These are phyloP conservation scores for Salmo trutta DNA, from an alignment of 2,797 vertebrate genomes.

Conservation along the genomic window DNA sequence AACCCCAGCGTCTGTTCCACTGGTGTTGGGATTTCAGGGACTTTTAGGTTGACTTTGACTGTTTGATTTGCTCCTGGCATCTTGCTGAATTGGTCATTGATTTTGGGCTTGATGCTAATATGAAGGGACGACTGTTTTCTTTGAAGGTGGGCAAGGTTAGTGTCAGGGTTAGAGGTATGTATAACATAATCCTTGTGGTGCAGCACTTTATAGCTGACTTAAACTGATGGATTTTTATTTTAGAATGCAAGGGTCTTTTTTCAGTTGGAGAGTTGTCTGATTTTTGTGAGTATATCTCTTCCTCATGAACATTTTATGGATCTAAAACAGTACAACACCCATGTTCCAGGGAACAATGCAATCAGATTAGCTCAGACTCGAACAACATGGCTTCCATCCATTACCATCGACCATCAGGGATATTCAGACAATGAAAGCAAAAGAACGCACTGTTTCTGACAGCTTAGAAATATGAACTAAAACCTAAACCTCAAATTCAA, in stretches of 20 bases:
- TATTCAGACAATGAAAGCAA: slow-evolving; percentile 4
- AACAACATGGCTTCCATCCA: slow-evolving; percentile 13
- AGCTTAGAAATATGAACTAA: neutral
- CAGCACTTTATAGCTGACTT: neutral
- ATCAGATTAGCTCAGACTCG: slow-evolving; percentile 14
- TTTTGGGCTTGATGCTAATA: slow-evolving; percentile 25
- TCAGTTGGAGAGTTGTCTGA: neutral
- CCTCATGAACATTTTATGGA: slow-evolving; percentile 24
- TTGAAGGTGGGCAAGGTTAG: slow-evolving; percentile 13
- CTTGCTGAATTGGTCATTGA: slow-evolving; percentile 23
- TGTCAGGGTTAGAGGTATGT: slow-evolving; percentile 13
- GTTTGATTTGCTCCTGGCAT: slow-evolving; percentile 13
- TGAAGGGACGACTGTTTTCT: slow-evolving; percentile 14
- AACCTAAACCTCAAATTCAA: neutral
- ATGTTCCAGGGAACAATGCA: slow-evolving; percentile 4
- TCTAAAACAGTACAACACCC: neutral
- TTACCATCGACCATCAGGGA: neutral
- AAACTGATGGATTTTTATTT: neutral
- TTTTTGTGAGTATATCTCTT: neutral
- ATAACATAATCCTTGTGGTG: slow-evolving; percentile 5
- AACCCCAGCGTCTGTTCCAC: slow-evolving; percentile 57
- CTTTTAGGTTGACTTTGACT: slow-evolving; percentile 1
- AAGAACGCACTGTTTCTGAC: neutral
- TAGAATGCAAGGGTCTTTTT: neutral
- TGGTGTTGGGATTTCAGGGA: slow-evolving; percentile 34